phyloP scores from a whole-genome alignment of 2,113 vertebrate genomes.

The Forbesichthys agassizii region DNA sequence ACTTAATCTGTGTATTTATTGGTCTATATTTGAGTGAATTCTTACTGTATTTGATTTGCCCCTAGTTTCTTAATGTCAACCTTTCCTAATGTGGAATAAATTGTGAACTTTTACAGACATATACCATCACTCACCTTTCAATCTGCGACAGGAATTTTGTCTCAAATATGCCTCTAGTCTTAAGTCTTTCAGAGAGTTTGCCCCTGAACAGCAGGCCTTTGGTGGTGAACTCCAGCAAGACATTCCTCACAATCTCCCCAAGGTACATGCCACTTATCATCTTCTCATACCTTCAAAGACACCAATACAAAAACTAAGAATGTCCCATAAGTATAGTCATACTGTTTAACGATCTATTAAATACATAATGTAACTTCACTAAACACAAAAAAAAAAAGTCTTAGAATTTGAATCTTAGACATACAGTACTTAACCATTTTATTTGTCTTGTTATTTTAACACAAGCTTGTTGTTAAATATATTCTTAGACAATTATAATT shows the following conservation, averaged over 20 bases:
- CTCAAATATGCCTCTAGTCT: conserved; percentile 92
- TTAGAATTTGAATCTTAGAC: not conserved
- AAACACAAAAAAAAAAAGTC: no score
- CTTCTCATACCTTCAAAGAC: conserved; percentile 88
- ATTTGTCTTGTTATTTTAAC: no score
- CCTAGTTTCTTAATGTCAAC: not conserved
- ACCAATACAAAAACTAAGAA: conserved; percentile 14
- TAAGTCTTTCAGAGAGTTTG: conserved; percentile 90
- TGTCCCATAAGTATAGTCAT: not conserved
- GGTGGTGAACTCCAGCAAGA: conserved; percentile 89
- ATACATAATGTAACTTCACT: no score
- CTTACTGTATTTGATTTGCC: not conserved
- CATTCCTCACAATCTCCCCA: conserved; percentile 93
- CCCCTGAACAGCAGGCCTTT: conserved; percentile 92
- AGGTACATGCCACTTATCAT: conserved; percentile 99
- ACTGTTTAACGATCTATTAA: no score
- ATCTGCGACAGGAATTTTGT: conserved; percentile 98
- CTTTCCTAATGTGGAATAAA: not conserved
- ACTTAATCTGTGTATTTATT: not conserved
- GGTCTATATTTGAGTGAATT: not conserved
- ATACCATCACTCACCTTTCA: conserved; percentile 80
- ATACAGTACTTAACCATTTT: not conserved
- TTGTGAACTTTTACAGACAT: not conserved
- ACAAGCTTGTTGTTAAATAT: no score
- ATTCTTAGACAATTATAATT: no score